phyloP scores from a whole-genome alignment of 2,888 invertebrate genomes.

The Phorcus lineatus region DNA sequence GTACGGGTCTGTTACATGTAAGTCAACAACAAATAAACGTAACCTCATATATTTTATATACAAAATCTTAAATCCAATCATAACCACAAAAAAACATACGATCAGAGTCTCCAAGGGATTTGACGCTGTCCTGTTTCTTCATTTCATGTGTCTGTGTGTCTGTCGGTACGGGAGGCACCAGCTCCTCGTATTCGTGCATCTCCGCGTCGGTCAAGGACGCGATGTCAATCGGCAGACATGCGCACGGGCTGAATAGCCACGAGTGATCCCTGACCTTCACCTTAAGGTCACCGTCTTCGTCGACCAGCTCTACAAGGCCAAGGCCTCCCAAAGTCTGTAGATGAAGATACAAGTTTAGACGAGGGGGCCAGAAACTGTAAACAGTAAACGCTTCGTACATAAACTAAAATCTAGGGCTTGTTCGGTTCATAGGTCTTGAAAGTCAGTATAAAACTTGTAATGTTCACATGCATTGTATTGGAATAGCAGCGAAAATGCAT shows the following conservation, averaged over 20 bases:
- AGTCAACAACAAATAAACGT: too few species aligned
- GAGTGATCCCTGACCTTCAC: conserved; percentile 43
- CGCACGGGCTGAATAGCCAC: conserved; percentile 53
- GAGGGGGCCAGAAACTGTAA: too few species aligned
- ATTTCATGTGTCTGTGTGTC: background rate
- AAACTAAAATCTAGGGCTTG: too few species aligned
- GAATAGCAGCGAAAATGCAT: too few species aligned
- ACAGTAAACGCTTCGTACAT: too few species aligned
- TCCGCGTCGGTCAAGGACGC: background rate
- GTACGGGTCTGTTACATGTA: too few species aligned
- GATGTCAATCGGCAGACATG: conserved; percentile 16
- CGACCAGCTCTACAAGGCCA: conserved; percentile 47
- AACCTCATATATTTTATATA: too few species aligned
- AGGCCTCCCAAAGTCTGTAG: conserved; percentile 27
- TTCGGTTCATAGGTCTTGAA: too few species aligned
- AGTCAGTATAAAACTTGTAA: too few species aligned
- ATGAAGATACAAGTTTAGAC: too few species aligned
- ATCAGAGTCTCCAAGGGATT: background rate
- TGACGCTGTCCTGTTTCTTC: background rate
- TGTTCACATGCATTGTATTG: too few species aligned
- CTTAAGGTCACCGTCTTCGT: conserved; percentile 50
- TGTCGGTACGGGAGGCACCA: background rate
- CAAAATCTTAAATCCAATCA: too few species aligned
- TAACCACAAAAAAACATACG: background rate
- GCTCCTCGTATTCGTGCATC: background rate